phyloP scores from a whole-genome alignment of 2,113 vertebrate species.

The Dromaius novaehollandiae region DNA sequence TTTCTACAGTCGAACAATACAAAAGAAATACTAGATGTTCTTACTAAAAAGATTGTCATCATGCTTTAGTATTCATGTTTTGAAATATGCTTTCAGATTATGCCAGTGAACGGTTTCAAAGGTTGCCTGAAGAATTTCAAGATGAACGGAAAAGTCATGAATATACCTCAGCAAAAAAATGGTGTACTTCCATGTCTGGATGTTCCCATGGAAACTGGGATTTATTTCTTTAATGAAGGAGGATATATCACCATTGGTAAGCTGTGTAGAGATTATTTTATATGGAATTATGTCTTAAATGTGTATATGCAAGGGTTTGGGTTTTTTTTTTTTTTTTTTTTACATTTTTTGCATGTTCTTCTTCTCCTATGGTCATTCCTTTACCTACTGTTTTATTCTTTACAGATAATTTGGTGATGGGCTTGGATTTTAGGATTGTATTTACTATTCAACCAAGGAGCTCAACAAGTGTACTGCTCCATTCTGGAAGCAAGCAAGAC shows the following conservation, averaged over 20 bases:
- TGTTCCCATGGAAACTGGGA: slow-evolving; percentile 80
- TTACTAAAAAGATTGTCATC: background rate
- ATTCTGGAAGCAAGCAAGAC: slow-evolving; percentile 74
- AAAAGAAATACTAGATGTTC: background rate
- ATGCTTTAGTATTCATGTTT: background rate
- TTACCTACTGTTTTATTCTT: background rate
- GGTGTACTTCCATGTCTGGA: slow-evolving; percentile 85
- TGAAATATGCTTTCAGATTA: slow-evolving; percentile 75
- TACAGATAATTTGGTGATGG: slow-evolving; percentile 81
- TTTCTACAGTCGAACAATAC: background rate
- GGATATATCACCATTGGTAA: slow-evolving; percentile 86
- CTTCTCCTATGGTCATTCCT: background rate
- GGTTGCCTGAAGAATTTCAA: slow-evolving; percentile 90
- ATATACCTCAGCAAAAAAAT: slow-evolving; percentile 71
- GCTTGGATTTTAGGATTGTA: slow-evolving; percentile 82
- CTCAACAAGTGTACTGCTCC: slow-evolving; percentile 81
- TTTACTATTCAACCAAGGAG: slow-evolving; percentile 85
- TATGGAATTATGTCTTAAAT: background rate
- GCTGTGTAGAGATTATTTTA: background rate
- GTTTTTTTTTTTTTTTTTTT: background rate
- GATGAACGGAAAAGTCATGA: slow-evolving; percentile 79
- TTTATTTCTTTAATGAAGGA: slow-evolving; percentile 88
- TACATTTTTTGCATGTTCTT: background rate
- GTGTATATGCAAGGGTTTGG: background rate
- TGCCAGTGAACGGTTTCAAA: slow-evolving; percentile 84